Percentiles rank a stretch among this genome's conserved stretches.
Evolutionary conservation across 2,888 invertebrate species (phyloP).

Genomic region (Falcaria lacertinaria): DNA sequence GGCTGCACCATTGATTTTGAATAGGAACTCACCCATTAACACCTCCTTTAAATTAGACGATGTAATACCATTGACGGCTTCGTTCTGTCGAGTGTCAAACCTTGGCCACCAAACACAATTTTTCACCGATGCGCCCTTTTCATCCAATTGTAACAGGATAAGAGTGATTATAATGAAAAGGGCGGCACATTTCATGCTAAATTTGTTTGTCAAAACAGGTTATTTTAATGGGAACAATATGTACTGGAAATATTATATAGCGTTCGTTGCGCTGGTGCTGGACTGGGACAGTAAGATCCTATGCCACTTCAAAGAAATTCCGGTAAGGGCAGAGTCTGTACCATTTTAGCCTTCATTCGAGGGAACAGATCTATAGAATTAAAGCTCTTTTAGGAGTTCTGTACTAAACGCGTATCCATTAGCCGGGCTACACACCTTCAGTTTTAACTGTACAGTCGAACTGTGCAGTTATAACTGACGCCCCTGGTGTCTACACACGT

Average conservation of each 20-base stretch:
- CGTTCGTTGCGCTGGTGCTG: constrained; percentile 33
- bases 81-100: constrained; percentile 13
- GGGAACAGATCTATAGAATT: neutral
- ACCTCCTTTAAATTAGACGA: neutral
- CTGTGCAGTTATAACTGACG: too few species aligned
- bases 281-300: constrained; percentile 34
- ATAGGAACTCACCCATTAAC: neutral
- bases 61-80: constrained; percentile 1
- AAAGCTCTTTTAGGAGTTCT: too few species aligned
- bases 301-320: constrained; percentile 34
- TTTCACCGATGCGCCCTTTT: constrained; percentile 14
- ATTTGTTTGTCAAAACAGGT: constrained; percentile 40
- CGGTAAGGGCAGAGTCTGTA: constrained; percentile 49
- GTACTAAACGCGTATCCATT: too few species aligned
- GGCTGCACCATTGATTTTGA: too few species aligned
- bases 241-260: constrained; percentile 46
- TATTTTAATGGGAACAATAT: constrained; percentile 33
- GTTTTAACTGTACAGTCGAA: too few species aligned
- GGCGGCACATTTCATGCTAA: constrained; percentile 30
- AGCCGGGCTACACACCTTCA: too few species aligned
- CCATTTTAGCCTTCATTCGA: neutral
- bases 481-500: too few species aligned
- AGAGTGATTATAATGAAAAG: constrained; percentile 29
- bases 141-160: constrained; percentile 11
- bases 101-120: constrained; percentile 11